Evolutionary conservation across 2,113 vertebrate genomes (phyloP).

Genomic region (Nettapus auritus): DNA sequence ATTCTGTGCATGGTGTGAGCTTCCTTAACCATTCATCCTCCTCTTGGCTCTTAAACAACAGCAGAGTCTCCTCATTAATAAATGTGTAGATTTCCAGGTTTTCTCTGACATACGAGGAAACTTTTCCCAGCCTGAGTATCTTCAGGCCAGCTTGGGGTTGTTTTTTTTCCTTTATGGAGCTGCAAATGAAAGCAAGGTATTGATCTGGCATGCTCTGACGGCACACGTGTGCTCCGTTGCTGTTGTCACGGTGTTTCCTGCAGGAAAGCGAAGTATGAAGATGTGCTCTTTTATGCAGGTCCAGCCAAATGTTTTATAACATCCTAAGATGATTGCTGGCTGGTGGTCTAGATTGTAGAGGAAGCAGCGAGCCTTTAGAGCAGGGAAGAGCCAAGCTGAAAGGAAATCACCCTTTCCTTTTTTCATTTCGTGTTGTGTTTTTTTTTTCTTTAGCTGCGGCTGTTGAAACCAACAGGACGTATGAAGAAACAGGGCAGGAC

Average conservation of each 20-base stretch:
- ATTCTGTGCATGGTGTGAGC: not conserved
- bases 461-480: not conserved
- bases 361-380: constrained; percentile 3
- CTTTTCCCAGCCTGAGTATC: not conserved
- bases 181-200: not conserved
- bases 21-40: not conserved
- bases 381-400: not conserved
- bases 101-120: not conserved
- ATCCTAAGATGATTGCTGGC: not conserved
- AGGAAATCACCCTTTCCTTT: constrained; percentile 51
- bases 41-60: not conserved
- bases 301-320: not conserved
- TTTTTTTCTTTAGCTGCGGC: not conserved
- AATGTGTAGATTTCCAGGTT: not conserved
- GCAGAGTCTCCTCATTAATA: not conserved
- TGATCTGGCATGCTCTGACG: not conserved
- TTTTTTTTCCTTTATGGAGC: not conserved
- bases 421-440: not conserved
- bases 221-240: not conserved
- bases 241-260: not conserved
- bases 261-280: not conserved
- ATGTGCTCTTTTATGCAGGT: not conserved
- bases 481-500: not conserved
- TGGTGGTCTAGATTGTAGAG: not conserved
- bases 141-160: not conserved